phyloP scores from a whole-genome alignment of 2,888 invertebrate genomes.

The Troides helena region DNA sequence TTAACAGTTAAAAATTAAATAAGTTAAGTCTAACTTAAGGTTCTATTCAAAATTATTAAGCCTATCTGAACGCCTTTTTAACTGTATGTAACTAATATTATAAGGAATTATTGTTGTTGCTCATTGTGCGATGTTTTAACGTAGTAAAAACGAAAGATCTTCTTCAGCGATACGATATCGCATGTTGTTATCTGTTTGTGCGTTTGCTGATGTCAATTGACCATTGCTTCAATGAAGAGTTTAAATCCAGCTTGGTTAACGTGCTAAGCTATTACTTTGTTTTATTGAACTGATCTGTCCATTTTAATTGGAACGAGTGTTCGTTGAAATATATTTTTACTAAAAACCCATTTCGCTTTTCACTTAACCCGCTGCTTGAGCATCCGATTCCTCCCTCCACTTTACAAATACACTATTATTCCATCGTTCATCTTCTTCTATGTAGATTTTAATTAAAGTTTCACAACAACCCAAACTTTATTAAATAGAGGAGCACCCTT shows the following conservation, averaged over 20 bases:
- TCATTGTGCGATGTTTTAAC: conserved; percentile 45
- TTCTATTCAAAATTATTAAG: conserved; percentile 47
- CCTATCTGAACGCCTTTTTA: conserved; percentile 67
- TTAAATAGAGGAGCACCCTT: too few relatives aligned
- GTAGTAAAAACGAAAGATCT: conserved; percentile 32
- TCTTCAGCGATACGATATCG: conserved; percentile 33
- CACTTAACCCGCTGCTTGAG: conserved; percentile 67
- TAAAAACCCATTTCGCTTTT: conserved; percentile 73
- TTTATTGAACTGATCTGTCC: conserved; percentile 70
- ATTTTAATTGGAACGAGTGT: conserved; percentile 68
- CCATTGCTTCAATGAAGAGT: conserved; percentile 48
- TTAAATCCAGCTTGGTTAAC: conserved; percentile 69
- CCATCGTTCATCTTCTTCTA: conserved; percentile 2
- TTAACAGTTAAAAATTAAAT: neutral
- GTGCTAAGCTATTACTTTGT: conserved; percentile 51
- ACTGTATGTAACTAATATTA: conserved; percentile 38
- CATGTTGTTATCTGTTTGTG: conserved; percentile 22
- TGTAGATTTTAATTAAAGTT: conserved; percentile 2
- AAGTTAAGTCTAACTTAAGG: conserved; percentile 34
- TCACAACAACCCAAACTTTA: too few relatives aligned
- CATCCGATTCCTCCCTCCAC: conserved; percentile 43
- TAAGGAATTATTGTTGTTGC: conserved; percentile 48
- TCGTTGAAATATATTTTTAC: conserved; percentile 74
- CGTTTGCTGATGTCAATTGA: conserved; percentile 51
- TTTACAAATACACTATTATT: conserved; percentile 6